These are phyloP conservation scores for Ypsolopha sequella DNA, from an alignment of 2,888 invertebrate species.

Conservation along the genomic window DNA sequence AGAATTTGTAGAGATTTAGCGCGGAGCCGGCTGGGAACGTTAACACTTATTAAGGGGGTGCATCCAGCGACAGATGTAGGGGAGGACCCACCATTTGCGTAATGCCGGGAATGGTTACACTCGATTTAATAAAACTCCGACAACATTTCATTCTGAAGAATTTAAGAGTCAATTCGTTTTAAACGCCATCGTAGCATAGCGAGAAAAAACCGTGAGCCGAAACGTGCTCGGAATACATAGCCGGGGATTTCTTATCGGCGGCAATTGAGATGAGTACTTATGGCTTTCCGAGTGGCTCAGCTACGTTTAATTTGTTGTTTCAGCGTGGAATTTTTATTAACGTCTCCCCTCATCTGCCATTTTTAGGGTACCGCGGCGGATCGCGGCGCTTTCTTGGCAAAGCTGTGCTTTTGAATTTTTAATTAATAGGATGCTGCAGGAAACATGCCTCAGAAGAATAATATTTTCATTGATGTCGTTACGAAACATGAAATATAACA, in stretches of 20 bases:
- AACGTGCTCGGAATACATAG: conserved; percentile 68
- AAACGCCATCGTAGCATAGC: conserved; percentile 62
- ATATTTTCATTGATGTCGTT: too few relatives aligned
- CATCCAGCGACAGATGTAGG: conserved; percentile 71
- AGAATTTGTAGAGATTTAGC: conserved; percentile 70
- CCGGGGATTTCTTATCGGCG: conserved; percentile 67
- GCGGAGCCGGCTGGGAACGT: conserved; percentile 61
- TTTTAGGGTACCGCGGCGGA: conserved; percentile 27
- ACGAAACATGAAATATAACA: too few relatives aligned
- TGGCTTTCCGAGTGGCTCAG: conserved; percentile 70
- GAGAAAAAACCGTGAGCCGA: conserved; percentile 66
- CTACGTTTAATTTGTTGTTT: conserved; percentile 71
- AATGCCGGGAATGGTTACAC: conserved; percentile 70
- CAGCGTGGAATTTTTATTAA: conserved; percentile 69
- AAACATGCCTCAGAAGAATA: not conserved
- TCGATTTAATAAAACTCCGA: conserved; percentile 70
- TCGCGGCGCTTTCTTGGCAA: not conserved
- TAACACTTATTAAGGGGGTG: conserved; percentile 71
- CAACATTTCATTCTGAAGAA: conserved; percentile 68
- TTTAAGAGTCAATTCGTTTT: conserved; percentile 70
- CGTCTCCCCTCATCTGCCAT: conserved; percentile 63
- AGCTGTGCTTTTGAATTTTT: not conserved
- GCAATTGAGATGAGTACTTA: conserved; percentile 72
- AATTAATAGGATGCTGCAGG: not conserved
- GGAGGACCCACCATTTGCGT: conserved; percentile 68